A percentile compares a stretch with the other conserved stretches of the same genome.
Evolutionary conservation across 2,797 vertebrate species (phyloP).

Genomic region (Siniperca scherzeri): DNA sequence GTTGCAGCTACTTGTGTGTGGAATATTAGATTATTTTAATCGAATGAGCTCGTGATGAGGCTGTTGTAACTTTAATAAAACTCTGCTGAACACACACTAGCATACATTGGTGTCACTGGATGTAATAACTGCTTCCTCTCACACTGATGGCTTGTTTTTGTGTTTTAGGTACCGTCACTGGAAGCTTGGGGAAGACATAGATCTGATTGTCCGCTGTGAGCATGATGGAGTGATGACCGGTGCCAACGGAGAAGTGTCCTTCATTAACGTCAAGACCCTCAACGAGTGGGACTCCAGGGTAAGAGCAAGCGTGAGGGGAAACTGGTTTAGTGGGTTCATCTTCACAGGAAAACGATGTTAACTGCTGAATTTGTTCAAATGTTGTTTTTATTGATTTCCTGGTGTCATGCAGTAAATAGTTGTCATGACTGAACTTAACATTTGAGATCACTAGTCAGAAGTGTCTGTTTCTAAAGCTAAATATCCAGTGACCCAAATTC

Average conservation of each 20-base stretch:
- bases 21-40: background rate
- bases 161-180: slow-evolving; percentile 93
- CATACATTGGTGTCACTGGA: background rate
- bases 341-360: background rate
- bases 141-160: background rate
- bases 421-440: background rate
- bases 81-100: too few relatives aligned
- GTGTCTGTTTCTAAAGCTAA: background rate
- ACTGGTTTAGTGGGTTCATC: too few relatives aligned
- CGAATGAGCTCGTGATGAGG: background rate
- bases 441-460: too few relatives aligned
- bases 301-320: slow-evolving; percentile 62
- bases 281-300: slow-evolving; percentile 99
- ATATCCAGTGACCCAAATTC: background rate
- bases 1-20: background rate
- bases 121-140: background rate
- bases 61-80: too few relatives aligned
- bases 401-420: background rate
- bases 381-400: background rate
- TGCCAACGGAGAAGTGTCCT: slow-evolving; percentile 97
- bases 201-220: slow-evolving; percentile 97
- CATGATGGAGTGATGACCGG: slow-evolving; percentile 98
- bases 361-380: background rate
- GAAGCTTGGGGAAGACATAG: slow-evolving; percentile 98
- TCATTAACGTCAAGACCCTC: slow-evolving; percentile 97